These are phyloP conservation scores for Cossypha dichroa DNA, from an alignment of 2,797 vertebrate genomes.

Conservation along the genomic window DNA sequence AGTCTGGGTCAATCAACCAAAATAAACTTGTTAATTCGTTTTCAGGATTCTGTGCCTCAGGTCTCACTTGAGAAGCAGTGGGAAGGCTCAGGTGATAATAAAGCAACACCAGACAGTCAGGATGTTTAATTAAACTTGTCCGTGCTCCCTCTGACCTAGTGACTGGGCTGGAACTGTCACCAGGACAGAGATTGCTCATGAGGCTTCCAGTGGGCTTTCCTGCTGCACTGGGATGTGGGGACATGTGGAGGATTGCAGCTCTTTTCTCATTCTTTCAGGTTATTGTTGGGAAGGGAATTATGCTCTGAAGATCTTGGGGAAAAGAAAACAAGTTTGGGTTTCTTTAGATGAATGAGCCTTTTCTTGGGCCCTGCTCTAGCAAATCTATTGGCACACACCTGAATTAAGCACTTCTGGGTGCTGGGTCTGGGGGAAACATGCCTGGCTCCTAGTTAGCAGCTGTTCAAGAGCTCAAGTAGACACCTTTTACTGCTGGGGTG, in stretches of 20 bases:
- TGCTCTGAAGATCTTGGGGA: neutral
- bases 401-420: neutral
- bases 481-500: neutral
- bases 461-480: neutral
- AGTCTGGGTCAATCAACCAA: constrained; percentile 52
- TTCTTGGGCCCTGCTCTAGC: neutral
- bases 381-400: neutral
- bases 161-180: constrained; percentile 34
- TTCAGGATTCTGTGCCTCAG: neutral
- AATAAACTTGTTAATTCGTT: constrained; percentile 34
- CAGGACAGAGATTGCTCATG: constrained; percentile 23
- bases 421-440: neutral
- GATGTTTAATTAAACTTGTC: constrained; percentile 39
- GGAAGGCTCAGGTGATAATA: constrained; percentile 52
- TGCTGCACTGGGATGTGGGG: neutral
- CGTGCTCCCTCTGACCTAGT: neutral
- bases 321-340: neutral
- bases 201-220: neutral
- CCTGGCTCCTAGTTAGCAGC: neutral
- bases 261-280: neutral
- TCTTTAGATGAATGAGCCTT: neutral
- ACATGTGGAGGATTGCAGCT: neutral
- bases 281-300: neutral
- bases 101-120: constrained; percentile 38
- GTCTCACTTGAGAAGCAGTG: constrained; percentile 25